Percentiles rank a stretch among this genome's conserved stretches.
Evolutionary conservation across 2,113 vertebrate genomes (phyloP).

Genomic region (Tyrannus savana): DNA sequence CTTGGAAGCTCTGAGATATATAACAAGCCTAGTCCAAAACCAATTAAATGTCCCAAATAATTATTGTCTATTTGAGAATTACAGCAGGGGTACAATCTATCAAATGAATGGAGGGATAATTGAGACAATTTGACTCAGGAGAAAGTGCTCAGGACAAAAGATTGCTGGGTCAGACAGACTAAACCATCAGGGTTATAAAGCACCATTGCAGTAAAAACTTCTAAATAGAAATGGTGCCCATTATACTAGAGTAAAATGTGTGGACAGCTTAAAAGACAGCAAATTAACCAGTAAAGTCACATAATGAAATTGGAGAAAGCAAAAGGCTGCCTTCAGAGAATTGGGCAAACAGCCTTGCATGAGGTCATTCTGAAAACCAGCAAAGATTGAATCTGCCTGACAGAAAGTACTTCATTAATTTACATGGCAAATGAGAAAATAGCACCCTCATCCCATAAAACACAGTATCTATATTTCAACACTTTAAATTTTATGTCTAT

Average conservation of each 20-base stretch:
- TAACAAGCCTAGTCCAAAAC: not conserved
- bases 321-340: not conserved
- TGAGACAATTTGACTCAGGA: not conserved
- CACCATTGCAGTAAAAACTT: not conserved
- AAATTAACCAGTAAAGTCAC: not conserved
- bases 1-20: not conserved
- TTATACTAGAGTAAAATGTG: not conserved
- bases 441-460: not conserved
- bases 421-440: not conserved
- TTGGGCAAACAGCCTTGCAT: not conserved
- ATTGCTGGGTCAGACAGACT: not conserved
- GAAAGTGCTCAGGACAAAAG: not conserved
- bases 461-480: not conserved
- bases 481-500: not conserved
- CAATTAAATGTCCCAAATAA: constrained; percentile 44
- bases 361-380: not conserved
- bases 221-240: not conserved
- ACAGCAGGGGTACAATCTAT: not conserved
- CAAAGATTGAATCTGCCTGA: not conserved
- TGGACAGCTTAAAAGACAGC: not conserved
- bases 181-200: not conserved
- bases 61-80: constrained; percentile 14
- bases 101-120: constrained; percentile 12
- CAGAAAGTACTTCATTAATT: not conserved
- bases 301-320: not conserved